A percentile compares a stretch with the other conserved stretches of the same genome.
These are phyloP conservation scores for Drosophila fulvimacula DNA, from an alignment of 2,888 invertebrate species.

Conservation along the genomic window DNA sequence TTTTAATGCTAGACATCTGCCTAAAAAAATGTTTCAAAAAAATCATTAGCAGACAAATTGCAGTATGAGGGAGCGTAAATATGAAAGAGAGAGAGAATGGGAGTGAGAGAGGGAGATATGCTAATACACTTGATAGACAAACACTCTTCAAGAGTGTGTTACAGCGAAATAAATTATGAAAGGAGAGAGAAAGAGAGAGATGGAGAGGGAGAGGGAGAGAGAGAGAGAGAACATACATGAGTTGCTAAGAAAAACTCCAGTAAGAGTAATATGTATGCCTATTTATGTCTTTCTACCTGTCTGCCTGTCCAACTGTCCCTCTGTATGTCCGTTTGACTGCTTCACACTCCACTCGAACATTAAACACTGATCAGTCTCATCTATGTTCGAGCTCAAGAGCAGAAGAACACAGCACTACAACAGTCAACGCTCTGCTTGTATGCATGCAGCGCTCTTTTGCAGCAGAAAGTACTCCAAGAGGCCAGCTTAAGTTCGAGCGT, in stretches of 20 bases:
- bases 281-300: no score
- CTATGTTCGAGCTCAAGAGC: neutral
- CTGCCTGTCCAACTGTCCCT: neutral
- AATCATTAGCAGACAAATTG: neutral
- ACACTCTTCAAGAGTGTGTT: neutral
- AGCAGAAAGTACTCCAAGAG: neutral
- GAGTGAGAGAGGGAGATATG: neutral
- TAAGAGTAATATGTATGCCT: neutral
- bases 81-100: no score
- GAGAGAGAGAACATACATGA: no score
- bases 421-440: neutral
- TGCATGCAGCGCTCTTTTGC: neutral
- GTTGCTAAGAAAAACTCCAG: neutral
- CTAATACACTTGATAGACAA: conserved; percentile 15
- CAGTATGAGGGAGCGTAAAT: no score
- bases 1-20: neutral
- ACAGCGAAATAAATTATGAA: neutral
- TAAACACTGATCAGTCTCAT: no score
- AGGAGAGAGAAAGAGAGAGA: neutral
- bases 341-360: neutral
- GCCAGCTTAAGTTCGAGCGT: neutral
- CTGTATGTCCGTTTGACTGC: neutral
- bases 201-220: neutral
- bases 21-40: neutral
- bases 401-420: neutral